Evolutionary conservation across 1,140 invertebrate genomes (phyloP).

Genomic region (Argopecten irradians): DNA sequence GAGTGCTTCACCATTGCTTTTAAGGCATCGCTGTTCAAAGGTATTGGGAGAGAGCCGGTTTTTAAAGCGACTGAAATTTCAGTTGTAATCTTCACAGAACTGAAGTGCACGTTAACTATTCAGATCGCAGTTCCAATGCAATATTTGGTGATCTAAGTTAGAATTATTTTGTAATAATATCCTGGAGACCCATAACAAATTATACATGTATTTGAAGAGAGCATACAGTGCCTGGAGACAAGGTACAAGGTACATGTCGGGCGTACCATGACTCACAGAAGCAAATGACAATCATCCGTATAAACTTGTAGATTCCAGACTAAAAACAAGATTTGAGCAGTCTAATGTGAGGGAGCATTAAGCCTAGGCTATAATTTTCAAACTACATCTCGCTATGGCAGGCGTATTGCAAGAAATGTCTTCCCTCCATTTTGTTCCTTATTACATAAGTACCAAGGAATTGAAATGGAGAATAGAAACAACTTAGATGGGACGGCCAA

Average conservation of each 20-base stretch:
- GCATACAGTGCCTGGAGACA: background rate
- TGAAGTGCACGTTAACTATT: background rate
- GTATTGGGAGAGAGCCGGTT: conserved; percentile 15
- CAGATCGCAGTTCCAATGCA: background rate
- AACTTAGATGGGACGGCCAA: background rate
- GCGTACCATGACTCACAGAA: background rate
- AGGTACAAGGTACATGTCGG: background rate
- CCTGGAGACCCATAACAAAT: background rate
- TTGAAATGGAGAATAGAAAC: conserved; percentile 22
- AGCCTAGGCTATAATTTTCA: background rate
- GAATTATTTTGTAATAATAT: conserved; percentile 23
- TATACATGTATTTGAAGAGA: background rate
- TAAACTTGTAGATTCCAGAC: conserved; percentile 10
- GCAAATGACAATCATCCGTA: conserved; percentile 7
- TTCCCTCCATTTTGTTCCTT: background rate
- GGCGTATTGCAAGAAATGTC: background rate
- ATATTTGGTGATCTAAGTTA: conserved; percentile 4
- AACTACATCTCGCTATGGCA: background rate
- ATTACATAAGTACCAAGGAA: conserved; percentile 17
- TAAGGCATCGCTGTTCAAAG: conserved; percentile 15
- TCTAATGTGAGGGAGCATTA: conserved; percentile 16
- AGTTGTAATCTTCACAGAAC: conserved; percentile 17
- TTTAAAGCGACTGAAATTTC: conserved; percentile 16
- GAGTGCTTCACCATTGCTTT: conserved; percentile 6
- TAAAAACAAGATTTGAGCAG: conserved; percentile 6